A percentile compares a stretch with the other conserved stretches of the same genome.
phyloP scores from a whole-genome alignment of 2,888 invertebrate species.

The Leptinotarsa rubiginosa region DNA sequence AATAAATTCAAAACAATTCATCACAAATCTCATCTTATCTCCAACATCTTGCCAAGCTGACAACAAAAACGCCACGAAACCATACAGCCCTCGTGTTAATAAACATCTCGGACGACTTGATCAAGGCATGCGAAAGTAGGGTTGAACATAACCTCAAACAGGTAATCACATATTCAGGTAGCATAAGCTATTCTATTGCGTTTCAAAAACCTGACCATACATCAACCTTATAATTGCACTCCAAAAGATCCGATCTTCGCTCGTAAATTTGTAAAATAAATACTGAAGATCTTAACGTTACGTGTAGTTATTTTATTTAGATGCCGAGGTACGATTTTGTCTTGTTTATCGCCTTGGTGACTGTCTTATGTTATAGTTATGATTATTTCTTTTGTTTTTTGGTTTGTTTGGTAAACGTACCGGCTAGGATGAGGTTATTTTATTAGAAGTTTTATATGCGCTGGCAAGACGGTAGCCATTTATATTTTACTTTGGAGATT shows the following conservation, averaged over 20 bases:
- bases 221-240: conserved; percentile 66
- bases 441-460: conserved; percentile 43
- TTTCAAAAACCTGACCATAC: conserved; percentile 61
- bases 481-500: conserved; percentile 24
- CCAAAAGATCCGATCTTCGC: conserved; percentile 64
- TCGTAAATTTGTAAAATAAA: conserved; percentile 68
- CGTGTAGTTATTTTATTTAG: conserved; percentile 53
- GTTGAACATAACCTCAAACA: conserved; percentile 46
- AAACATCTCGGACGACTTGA: conserved; percentile 49
- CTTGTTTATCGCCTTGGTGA: conserved; percentile 65
- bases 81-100: conserved; percentile 41
- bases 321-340: conserved; percentile 62
- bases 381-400: conserved; percentile 47
- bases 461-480: conserved; percentile 40
- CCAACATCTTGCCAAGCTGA: conserved; percentile 38
- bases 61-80: conserved; percentile 38
- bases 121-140: conserved; percentile 38
- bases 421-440: conserved; percentile 33
- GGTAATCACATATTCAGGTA: conserved; percentile 65
- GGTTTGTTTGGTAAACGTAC: conserved; percentile 27
- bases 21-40: conserved; percentile 37
- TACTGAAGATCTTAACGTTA: conserved; percentile 56
- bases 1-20: conserved; percentile 40
- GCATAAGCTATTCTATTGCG: conserved; percentile 59
- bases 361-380: conserved; percentile 60